phyloP scores from a whole-genome alignment of 1,140 invertebrate species.

The Hetaerina americana region DNA sequence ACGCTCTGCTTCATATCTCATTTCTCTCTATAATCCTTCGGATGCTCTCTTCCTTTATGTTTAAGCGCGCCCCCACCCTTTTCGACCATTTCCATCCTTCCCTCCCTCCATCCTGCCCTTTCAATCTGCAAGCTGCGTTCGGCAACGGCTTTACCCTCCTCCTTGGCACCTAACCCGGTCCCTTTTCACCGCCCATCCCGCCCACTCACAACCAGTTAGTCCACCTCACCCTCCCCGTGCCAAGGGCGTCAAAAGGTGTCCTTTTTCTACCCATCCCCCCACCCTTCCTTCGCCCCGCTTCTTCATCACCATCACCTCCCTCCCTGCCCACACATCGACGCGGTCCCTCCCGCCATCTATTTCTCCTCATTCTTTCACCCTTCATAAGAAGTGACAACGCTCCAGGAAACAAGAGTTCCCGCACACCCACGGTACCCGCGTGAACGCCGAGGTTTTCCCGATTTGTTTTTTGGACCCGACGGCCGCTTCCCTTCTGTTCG shows the following conservation, averaged over 20 bases:
- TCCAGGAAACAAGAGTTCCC: too few relatives aligned
- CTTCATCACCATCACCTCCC: neutral
- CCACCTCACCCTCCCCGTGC: neutral
- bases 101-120: neutral
- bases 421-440: too few relatives aligned
- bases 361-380: neutral
- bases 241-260: neutral
- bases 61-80: too few relatives aligned
- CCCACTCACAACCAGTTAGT: neutral
- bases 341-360: neutral
- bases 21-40: neutral
- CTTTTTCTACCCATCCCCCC: neutral
- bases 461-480: too few relatives aligned
- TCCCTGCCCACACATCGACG: neutral
- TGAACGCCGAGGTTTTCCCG: too few relatives aligned
- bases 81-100: too few relatives aligned
- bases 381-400: too few relatives aligned
- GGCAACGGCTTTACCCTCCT: too few relatives aligned
- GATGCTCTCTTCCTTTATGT: too few relatives aligned
- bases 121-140: neutral
- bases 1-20: neutral
- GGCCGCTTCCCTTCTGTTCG: too few relatives aligned
- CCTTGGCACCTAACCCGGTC: too few relatives aligned
- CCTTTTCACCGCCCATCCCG: too few relatives aligned
- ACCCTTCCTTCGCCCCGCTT: neutral